Base-by-base conservation (phyloP, 2,797 vertebrate genomes). In the Orientallactaga sibirica region DNA sequence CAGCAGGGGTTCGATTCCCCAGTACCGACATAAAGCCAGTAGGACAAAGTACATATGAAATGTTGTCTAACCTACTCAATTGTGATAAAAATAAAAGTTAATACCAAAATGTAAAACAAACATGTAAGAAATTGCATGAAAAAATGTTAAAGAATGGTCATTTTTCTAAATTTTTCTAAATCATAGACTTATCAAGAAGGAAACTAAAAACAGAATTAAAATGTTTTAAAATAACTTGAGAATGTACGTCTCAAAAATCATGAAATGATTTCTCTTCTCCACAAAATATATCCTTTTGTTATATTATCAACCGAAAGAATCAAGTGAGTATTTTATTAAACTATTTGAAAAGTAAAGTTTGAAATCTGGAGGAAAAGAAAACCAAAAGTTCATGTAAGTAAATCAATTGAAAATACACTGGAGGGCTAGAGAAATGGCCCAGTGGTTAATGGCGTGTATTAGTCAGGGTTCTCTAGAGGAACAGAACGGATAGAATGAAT, bases 41-140 rank as follows among this genome's bases (percentile, higher is more conserved):
- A 84, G n/a, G 92, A 81, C 87, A 62, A 75, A 88, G 52, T 91
- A 18, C 29, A 91, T 43, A 52, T 6, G 75, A 82, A 94, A 73
- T 85, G 29, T 75, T 81, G 37, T 88, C 73, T 68, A 78, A 4
- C 58, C 15, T 33, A 86, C 24, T 88, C 10, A 27, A n/a, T 62
- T 92, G 25, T 83, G 70, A 95, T 81, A 93, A 81, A 76, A 94
- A 68, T 24, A 86, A 25, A 94, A 95, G 67, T 88, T 86, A 94
- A 70, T 52, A 71, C 33, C 48, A 48, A 48, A 48, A 48, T 48
- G 10, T 48, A 48, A 48, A 48, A 48, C 43, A 48, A 4, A 48
- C 19, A 84, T 29, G 25, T 9, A 68, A 68, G 64, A 77, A 89
- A 66, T 79, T 61, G 70, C 29, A 52, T 78, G 37, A 89, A 62